Evolutionary conservation across 2,888 invertebrate genomes (phyloP), one percentile per base, ranked within the genome.

Genomic region (Trissolcus japonicus): DNA sequence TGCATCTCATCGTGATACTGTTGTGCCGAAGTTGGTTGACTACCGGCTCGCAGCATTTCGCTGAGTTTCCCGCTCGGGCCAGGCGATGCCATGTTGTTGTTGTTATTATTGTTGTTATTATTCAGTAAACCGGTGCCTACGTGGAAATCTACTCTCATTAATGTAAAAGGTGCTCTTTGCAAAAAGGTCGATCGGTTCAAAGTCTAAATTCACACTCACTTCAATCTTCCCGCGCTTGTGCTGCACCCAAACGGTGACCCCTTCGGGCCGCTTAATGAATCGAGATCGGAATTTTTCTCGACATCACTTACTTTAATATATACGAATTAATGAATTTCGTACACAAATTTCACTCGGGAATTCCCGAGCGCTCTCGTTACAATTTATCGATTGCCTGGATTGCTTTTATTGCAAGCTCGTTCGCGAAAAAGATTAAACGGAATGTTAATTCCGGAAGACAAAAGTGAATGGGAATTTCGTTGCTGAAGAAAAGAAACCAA

Each of bases 21-120:
- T 68, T 89, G 89, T 48, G 86, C 88, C 65, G 89, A 85, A 61
- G 83, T 86, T 63, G 86, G 87, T 69, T 89, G 89, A 77, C 86
- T 88, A 43, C 87, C 86, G 48, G 87, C 86, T 67, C 89, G 82
- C 43, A 88, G 83, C 86, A 89, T 89, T 79, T 89, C 89, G 80
- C 89, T 89, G 66, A 89, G 86, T 79, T 90, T 89, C 71, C 87
- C 86, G 71, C 88, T 89, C 68, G 87, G 88, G 76, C 89, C 89
- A 61, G 89, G 87, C 75, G 90, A 90, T 35, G 90, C 87, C 85
- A 89, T 90, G 80, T 88, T 89, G 79, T 92, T 92, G 84, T 92
- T 92, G 85, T 92, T 92, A 86, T 92, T 93, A 86, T 93, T 93
- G 85, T 91, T 92, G 86, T 92, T 93, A 86, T 94, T 95, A 83